These are phyloP conservation scores for Dendroctonus ponderosae DNA, from an alignment of 1,140 invertebrate species.

Conservation along the genomic window DNA sequence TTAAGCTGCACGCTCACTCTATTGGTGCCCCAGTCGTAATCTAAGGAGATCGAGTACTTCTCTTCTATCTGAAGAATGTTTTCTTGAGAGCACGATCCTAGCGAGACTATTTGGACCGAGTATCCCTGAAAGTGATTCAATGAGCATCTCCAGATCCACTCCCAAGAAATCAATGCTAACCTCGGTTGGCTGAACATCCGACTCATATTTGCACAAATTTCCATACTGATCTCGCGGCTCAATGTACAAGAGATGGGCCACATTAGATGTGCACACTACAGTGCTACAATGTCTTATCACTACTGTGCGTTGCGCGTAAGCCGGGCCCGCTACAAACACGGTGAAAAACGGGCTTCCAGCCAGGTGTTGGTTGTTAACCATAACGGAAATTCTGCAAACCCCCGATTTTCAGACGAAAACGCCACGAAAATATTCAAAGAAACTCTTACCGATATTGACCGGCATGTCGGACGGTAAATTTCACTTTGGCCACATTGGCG, in stretches of 20 bases:
- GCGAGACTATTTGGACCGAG: conserved; percentile 56
- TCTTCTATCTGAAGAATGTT: conserved; percentile 53
- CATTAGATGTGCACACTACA: conserved; percentile 76
- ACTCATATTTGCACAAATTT: conserved; percentile 72
- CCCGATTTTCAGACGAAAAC: neutral
- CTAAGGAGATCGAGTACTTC: conserved; percentile 59
- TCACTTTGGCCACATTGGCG: conserved; percentile 81
- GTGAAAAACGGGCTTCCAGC: conserved; percentile 63
- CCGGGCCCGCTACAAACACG: conserved; percentile 65
- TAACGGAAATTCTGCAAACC: conserved; percentile 65
- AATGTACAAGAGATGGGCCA: conserved; percentile 77
- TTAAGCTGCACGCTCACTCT: conserved; percentile 66
- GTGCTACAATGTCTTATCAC: conserved; percentile 85
- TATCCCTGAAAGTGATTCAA: conserved; percentile 54
- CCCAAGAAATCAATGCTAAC: conserved; percentile 48
- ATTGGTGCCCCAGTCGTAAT: conserved; percentile 64
- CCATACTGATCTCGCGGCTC: conserved; percentile 87
- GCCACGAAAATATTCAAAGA: neutral
- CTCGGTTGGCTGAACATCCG: conserved; percentile 64
- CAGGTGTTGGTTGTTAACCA: conserved; percentile 68
- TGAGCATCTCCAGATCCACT: neutral
- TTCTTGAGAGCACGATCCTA: conserved; percentile 50
- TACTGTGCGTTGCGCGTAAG: conserved; percentile 79
- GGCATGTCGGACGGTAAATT: conserved; percentile 87
- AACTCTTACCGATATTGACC: conserved; percentile 67